phyloP scores from a whole-genome alignment of 2,797 vertebrate genomes.

The Cynodonichthys magdalenae region DNA sequence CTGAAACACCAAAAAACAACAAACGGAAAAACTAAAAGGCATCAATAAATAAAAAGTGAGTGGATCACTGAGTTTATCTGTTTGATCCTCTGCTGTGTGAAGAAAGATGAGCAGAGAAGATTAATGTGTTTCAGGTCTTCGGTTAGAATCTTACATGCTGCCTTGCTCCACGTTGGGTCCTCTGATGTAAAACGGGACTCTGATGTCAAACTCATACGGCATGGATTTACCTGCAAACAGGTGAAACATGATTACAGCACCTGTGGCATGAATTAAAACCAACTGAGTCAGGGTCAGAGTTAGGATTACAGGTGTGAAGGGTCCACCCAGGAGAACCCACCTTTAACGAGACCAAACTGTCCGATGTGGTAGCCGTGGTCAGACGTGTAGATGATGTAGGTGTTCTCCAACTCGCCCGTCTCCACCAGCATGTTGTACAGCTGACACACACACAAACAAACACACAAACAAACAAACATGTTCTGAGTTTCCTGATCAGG shows the following conservation, averaged over 20 bases:
- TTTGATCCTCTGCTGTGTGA: too few relatives aligned
- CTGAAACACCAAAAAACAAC: too few relatives aligned
- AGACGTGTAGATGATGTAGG: constrained; percentile 94
- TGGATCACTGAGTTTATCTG: too few relatives aligned
- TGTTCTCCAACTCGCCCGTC: constrained; percentile 93
- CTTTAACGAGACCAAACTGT: constrained; percentile 96
- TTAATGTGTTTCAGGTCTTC: too few relatives aligned
- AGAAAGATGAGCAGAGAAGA: too few relatives aligned
- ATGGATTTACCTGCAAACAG: constrained; percentile 87
- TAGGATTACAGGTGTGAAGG: too few relatives aligned
- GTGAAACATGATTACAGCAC: constrained; percentile 17
- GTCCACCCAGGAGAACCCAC: constrained; percentile 38
- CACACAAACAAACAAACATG: not conserved
- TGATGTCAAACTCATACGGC: constrained; percentile 97
- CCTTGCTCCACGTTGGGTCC: constrained; percentile 95
- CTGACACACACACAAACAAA: constrained; percentile 60
- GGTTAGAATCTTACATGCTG: constrained; percentile 48
- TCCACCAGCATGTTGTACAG: constrained; percentile 91
- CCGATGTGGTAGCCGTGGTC: constrained; percentile 98
- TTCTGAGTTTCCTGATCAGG: not conserved
- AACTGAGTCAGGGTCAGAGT: not conserved
- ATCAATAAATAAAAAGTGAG: too few relatives aligned
- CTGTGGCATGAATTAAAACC: too few relatives aligned
- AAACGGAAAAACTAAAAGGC: too few relatives aligned
- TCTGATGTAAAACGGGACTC: constrained; percentile 93